Evolutionary conservation across 2,888 invertebrate genomes (phyloP), one percentile per base, ranked within the genome.

Genomic region (Habrosyne pyritoides): DNA sequence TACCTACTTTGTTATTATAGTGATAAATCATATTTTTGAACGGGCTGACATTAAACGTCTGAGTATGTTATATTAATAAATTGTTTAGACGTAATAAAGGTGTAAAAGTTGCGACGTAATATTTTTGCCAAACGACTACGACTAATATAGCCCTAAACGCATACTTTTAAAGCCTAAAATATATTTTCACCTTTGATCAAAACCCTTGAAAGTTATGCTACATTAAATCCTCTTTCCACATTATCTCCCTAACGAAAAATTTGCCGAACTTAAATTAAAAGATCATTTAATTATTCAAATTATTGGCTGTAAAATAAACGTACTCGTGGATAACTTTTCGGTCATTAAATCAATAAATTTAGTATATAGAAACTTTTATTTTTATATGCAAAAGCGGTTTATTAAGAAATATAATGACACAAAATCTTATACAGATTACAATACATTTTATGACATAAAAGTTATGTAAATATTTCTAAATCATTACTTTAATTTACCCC

Each of bases 201-300:
- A 42, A 8, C 42, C 18, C 42, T 42, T 18, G 42, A 42, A 18
- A 42, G 42, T 18, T 8, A 42, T 42, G 42, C 42, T 42, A 42
- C 42, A 42, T 42, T 42, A 42, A 18, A 48, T 26, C 36, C 49
- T 24, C n/a, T 50, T n/a, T 18, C 28, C 26, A 42, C 36, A 54
- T 54, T 49, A 28, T 33, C 47, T 52, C 52, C 5, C 47, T 54
- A 52, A 64, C 57, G 58, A 64, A 60, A 53, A 53, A 42, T 18
- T 42, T 18, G 7, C 18, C 22, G 22, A 73, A 67, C 52, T 64
- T 63, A 63, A 60, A 66, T 56, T 63, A 64, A 64, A 61, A 57
- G 55, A 57, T 54, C n/a, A 53, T 65, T 59, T 57, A 64, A 64
- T 64, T 65, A 66, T 63, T 63, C 59, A 60, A 65, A 65, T 68